Evolutionary conservation across 92 coral and sea anemone species (phyloP).

Genomic region (Zoanthus sansibaricus): DNA sequence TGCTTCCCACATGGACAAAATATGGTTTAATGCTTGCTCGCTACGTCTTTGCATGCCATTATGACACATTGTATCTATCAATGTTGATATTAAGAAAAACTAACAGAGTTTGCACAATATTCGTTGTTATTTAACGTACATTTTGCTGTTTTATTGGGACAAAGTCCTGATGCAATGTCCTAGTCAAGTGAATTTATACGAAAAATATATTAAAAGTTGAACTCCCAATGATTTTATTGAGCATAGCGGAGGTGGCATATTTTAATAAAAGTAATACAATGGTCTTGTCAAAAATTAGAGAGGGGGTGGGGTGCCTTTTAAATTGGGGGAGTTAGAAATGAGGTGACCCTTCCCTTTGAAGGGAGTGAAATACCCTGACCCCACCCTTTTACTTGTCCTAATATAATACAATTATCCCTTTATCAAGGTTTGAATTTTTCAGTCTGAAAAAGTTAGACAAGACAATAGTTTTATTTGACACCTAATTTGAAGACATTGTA

Average conservation of each 20-base stretch:
- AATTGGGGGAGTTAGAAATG: background rate
- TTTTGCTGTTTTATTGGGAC: background rate
- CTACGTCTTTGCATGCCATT: background rate
- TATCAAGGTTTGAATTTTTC: background rate
- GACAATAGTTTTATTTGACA: background rate
- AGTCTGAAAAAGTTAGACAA: background rate
- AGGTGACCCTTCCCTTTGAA: conserved; percentile 4
- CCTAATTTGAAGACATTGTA: background rate
- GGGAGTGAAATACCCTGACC: background rate
- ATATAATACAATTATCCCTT: background rate
- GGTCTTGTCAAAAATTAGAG: too few relatives aligned
- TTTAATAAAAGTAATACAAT: background rate
- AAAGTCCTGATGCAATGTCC: background rate
- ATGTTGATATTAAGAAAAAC: background rate
- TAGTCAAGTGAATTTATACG: background rate
- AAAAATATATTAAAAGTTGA: background rate
- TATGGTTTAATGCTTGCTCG: background rate
- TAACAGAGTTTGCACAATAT: background rate
- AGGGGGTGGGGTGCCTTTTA: background rate
- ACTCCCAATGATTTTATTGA: background rate
- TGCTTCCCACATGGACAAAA: background rate
- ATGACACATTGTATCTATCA: background rate
- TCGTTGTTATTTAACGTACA: background rate
- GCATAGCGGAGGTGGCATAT: background rate
- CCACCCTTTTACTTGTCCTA: background rate